Evolutionary conservation across 2,888 invertebrate species (phyloP).

Genomic region (Amphipoea oculea): DNA sequence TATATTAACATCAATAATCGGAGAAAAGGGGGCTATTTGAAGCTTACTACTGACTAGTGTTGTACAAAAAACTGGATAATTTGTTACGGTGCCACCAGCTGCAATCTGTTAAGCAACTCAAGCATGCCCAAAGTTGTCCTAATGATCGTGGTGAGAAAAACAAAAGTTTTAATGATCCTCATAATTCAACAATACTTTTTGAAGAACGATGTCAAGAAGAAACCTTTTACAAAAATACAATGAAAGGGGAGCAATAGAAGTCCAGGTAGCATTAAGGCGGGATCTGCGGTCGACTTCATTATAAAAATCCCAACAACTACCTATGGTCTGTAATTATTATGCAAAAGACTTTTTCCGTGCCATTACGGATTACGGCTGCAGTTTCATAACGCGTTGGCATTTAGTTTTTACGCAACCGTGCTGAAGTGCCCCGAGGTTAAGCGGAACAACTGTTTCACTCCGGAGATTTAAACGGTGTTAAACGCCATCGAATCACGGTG

Average conservation of each 20-base stretch:
- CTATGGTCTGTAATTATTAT: constrained; percentile 63
- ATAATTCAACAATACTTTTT: constrained; percentile 44
- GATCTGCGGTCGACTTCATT: constrained; percentile 56
- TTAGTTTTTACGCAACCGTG: constrained; percentile 75
- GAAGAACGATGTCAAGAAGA: constrained; percentile 54
- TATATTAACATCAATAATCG: background rate
- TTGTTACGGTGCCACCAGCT: constrained; percentile 38
- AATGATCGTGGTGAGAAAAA: constrained; percentile 44
- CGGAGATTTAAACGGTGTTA: constrained; percentile 63
- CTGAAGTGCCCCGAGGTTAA: constrained; percentile 60
- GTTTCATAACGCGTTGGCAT: constrained; percentile 74
- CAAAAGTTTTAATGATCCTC: constrained; percentile 50
- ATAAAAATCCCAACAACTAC: constrained; percentile 54
- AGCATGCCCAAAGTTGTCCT: constrained; percentile 43
- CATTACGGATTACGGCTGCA: constrained; percentile 55
- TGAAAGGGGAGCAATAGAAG: constrained; percentile 47
- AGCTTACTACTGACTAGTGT: background rate
- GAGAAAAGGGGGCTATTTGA: background rate
- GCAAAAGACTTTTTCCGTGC: constrained; percentile 60
- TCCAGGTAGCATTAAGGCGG: constrained; percentile 29
- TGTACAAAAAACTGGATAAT: constrained; percentile 25
- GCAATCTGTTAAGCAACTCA: constrained; percentile 29
- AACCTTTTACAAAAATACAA: constrained; percentile 50
- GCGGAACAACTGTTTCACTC: constrained; percentile 64
- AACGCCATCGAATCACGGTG: constrained; percentile 55